Evolutionary conservation across 2,113 vertebrate genomes (phyloP), one percentile per base, ranked within the genome.

Genomic region (Panthera uncia): DNA sequence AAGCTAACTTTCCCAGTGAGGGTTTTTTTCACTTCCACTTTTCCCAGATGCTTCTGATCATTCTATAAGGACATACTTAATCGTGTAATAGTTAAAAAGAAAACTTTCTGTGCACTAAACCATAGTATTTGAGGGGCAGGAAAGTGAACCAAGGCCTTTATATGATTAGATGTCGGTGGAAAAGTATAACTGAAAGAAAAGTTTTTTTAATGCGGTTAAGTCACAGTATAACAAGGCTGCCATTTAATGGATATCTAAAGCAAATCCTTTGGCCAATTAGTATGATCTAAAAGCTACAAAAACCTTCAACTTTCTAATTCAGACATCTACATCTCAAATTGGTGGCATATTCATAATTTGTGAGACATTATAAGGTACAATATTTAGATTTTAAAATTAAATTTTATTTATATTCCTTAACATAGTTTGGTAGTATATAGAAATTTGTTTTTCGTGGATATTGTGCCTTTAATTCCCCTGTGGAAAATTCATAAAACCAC

Each of bases 11-110:
- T 98, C 98, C 98, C 98, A 52, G 94, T 91, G 98, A 98, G 98
- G 97, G 48, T 97, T 98, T 97, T 97, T 97, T 98, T 98, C 89
- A 96, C 97, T 98, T 98, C 98, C 95, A 98, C 97, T 96, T 98
- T 98, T 98, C 96, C 97, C 98, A 98, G 97, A 96, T 98, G 98
- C 98, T 98, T 98, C 97, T 98, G 98, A 98, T 98, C 98, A 79
- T 96, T 89, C 96, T 84, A 1, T 95, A 98, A 84, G 97, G 97
- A 97, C 63, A 95, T 96, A 95, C 81, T 98, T 98, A 95, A 98
- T 97, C 92, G 25, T 91, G 80, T 89, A 95, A 45, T 95, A 96
- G 97, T 93, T 96, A 80, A 71, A 97, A 96, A 88, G 86, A 98
- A 96, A 97, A 68, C 93, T 89, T 76, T 57, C 86, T 94, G 1